Evolutionary conservation across 2,113 vertebrate genomes (phyloP), one percentile per base, ranked within the genome.

Genomic region (Sphaerodactylus townsendi): DNA sequence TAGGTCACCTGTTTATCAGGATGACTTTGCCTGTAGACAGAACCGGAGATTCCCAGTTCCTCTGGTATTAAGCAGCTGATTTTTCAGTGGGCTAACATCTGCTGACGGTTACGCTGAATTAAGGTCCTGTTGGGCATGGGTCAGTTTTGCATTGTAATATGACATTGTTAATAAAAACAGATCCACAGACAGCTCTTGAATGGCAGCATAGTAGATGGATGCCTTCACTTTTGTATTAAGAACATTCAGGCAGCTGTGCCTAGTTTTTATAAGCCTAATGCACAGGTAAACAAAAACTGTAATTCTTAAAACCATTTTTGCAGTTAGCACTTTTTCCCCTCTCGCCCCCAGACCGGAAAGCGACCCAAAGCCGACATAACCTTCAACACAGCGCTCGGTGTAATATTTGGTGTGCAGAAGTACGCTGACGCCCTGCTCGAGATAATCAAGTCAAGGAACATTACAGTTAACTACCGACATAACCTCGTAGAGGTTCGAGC

Each of bases 401-500:
- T 95, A 48, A 93, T 99, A 76, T 96, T 96, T 93, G 92, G 90
- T 39, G 94, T 99, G 48, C 98, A 99, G 95, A 99, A 99, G 86
- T 99, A 99, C 23, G 98, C 99, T 5, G 96, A 98, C 46, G 90
- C 97, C 5, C 90, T 99, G 84, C 96, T 97, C 92, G 94, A 99
- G 35, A 96, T 99, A 75, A 94, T 98, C 76, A 96, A 94, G 89
- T 93, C 89, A 8, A 96, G 98, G 62, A 85, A 98, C 79, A 87
- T 99, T 48, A 59, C 94, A 23, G 94, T 99, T 19, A 99, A 99
- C 93, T 95, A 96, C 86, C 97, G 96, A 81, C 82, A 92, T 10
- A 98, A 98, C 77, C 97, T 99, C 19, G 91, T 97, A 25, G 98
- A 99, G 94, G 98, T 99, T 83, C 96, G 97, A 33, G 94, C 97